phyloP scores from a whole-genome alignment of 2,113 vertebrate genomes.

The Nyctibius bracteatus region DNA sequence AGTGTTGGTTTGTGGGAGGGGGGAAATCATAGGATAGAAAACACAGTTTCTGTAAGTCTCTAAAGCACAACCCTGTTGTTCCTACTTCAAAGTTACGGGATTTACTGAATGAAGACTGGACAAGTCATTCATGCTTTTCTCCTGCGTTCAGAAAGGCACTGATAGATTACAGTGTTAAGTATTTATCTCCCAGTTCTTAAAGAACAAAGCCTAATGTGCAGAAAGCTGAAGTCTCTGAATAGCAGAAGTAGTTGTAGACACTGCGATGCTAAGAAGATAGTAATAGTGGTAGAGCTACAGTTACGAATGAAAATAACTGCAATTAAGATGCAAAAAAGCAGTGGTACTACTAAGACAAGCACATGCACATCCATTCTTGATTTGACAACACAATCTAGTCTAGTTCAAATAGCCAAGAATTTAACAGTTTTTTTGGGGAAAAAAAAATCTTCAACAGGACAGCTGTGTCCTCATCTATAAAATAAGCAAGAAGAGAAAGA shows the following conservation, averaged over 20 bases:
- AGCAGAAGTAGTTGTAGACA: slow-evolving; percentile 71
- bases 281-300: slow-evolving; percentile 69
- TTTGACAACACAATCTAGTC: slow-evolving; percentile 86
- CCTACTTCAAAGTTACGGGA: slow-evolving; percentile 70
- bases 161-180: slow-evolving; percentile 75
- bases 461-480: slow-evolving; percentile 79
- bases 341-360: slow-evolving; percentile 85
- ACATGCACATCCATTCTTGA: slow-evolving; percentile 90
- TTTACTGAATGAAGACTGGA: slow-evolving; percentile 73
- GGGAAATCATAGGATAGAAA: slow-evolving; percentile 78
- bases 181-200: slow-evolving; percentile 73
- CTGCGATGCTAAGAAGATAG: slow-evolving; percentile 71
- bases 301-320: slow-evolving; percentile 69
- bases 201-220: slow-evolving; percentile 72
- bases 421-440: slow-evolving; percentile 66
- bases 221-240: slow-evolving; percentile 78
- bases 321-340: slow-evolving; percentile 79
- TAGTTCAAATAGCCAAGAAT: slow-evolving; percentile 84
- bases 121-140: slow-evolving; percentile 78
- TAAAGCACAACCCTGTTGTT: slow-evolving; percentile 79
- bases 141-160: slow-evolving; percentile 82
- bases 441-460: slow-evolving; percentile 71
- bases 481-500: slow-evolving; percentile 82
- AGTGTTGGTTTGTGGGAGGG: slow-evolving; percentile 34
- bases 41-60: slow-evolving; percentile 81